These are phyloP conservation scores for Sclerurus mexicanus DNA, from an alignment of 2,113 vertebrate species.

Conservation along the genomic window DNA sequence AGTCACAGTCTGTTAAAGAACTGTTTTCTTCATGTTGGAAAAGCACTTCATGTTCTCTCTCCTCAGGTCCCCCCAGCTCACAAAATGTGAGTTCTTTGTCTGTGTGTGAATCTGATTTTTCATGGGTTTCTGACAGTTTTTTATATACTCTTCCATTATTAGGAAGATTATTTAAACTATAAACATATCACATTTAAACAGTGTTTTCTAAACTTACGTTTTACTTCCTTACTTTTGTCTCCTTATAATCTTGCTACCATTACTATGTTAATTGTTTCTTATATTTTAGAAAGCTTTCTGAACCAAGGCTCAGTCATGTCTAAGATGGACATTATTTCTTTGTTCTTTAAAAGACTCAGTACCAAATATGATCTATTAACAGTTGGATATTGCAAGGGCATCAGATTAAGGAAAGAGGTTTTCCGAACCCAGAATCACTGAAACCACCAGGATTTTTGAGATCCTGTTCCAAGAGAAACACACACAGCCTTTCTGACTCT, in stretches of 20 bases:
- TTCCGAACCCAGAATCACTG: background rate
- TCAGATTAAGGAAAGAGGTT: background rate
- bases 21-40: background rate
- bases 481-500: background rate
- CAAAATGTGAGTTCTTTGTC: background rate
- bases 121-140: background rate
- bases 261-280: background rate
- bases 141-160: background rate
- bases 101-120: background rate
- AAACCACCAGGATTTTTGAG: background rate
- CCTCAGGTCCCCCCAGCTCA: background rate
- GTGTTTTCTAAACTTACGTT: background rate
- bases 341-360: background rate
- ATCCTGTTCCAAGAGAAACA: background rate
- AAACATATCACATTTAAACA: background rate
- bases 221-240: background rate
- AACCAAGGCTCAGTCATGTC: background rate
- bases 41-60: background rate
- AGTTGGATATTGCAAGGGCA: background rate
- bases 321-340: accelerated
- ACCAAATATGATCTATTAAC: background rate
- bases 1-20: background rate
- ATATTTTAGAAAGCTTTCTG: background rate
- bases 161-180: background rate
- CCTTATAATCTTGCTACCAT: background rate